Base-by-base conservation (phyloP, 2,888 invertebrate genomes). In the Idaea straminata region DNA sequence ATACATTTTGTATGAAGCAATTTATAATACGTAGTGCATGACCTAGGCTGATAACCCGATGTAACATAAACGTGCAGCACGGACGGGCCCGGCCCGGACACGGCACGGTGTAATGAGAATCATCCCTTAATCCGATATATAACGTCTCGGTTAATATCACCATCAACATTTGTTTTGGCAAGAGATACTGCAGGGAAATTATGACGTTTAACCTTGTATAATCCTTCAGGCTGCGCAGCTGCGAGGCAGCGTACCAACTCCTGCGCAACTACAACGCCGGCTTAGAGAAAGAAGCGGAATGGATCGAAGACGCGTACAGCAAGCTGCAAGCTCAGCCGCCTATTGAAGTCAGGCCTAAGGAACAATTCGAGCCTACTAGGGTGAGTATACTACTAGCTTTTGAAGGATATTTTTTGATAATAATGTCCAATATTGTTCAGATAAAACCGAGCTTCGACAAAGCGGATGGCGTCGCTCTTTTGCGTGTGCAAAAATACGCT, bases 211-310 rank as follows among this genome's bases (percentile, higher is more conserved):
- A 36, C 61, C n/a, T 13, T 25, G n/a, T 57, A 63, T 63, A 69
- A 35, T 72, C 72, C 73, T 84, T 64, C 83, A 97, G 99, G 86
- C 93, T 99, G 69, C 95, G 97, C 73, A 97, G 97, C 83, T 97
- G 98, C 81, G 98, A 99, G 84, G 96, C 97, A 36, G 98, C 98
- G 0, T 97, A 97, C 81, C 97, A 97, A 80, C 94, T 98, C 72
- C 95, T 99, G 82, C 97, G 98, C 82, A 97, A 97, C 88, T 98
- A 98, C 89, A 96, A 96, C 81, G 97, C 96, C 67, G 97, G 98
- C 35, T 95, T 98, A 77, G 96, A 97, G 81, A 95, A 96, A 74
- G 98, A 99, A 86, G 96, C 97, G 75, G 95, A 96, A 78, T 98
- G 98, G 96, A 95, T 98, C 68, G 97, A 98, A 81, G 97, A 97